These are phyloP conservation scores for Chascanopsetta lugubris DNA, from an alignment of 2,113 vertebrate genomes.

Conservation along the genomic window DNA sequence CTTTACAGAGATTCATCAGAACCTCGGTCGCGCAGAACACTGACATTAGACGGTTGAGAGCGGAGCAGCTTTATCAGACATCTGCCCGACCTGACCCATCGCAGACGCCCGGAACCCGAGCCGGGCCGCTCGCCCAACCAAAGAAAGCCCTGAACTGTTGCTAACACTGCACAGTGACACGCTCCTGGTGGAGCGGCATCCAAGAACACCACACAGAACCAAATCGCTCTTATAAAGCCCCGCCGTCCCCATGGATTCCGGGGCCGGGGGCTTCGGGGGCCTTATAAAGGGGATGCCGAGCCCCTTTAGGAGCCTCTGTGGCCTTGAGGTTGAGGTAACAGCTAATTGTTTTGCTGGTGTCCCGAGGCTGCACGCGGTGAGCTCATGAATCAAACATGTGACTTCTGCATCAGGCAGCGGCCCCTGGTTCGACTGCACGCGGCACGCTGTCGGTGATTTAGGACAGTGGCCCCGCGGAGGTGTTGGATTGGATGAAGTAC, in stretches of 20 bases:
- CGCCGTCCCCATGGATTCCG: slow-evolving; percentile 66
- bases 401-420: slow-evolving; percentile 70
- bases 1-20: slow-evolving; percentile 61
- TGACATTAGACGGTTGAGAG: slow-evolving; percentile 57
- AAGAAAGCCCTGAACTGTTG: slow-evolving; percentile 73
- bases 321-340: slow-evolving; percentile 73
- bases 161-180: slow-evolving; percentile 71
- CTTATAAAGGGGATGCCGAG: slow-evolving; percentile 75
- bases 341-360: slow-evolving; percentile 77
- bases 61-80: slow-evolving; percentile 67
- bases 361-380: slow-evolving; percentile 65
- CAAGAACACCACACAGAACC: slow-evolving; percentile 81
- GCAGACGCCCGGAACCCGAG: slow-evolving; percentile 50
- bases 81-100: slow-evolving; percentile 59
- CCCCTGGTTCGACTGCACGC: slow-evolving; percentile 50
- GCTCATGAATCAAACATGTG: slow-evolving; percentile 77
- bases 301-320: slow-evolving; percentile 73
- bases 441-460: slow-evolving; percentile 74
- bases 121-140: slow-evolving; percentile 36
- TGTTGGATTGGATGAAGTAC: slow-evolving; percentile 77
- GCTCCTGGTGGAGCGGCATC: slow-evolving; percentile 68
- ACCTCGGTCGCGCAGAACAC: slow-evolving; percentile 55
- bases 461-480: slow-evolving; percentile 77
- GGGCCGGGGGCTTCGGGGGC: slow-evolving; percentile 56
- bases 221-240: slow-evolving; percentile 73